Evolutionary conservation across 2,888 invertebrate species (phyloP), one percentile per base, ranked within the genome.

Genomic region (Ochropleura leucogaster): DNA sequence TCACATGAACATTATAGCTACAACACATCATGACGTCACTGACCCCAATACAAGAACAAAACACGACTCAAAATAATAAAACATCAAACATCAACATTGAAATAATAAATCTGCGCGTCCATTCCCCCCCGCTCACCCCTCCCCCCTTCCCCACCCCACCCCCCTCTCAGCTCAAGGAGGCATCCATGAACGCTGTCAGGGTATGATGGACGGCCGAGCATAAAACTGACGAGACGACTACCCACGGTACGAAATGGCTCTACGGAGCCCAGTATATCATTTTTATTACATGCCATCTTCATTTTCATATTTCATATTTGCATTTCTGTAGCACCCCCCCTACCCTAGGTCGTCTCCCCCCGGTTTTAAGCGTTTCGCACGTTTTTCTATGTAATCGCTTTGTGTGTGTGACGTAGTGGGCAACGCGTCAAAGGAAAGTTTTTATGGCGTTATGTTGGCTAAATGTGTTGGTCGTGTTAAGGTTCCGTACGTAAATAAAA

Each of bases 201-300:
- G 88, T 89, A 97, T 97, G 97, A 97, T 97, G 97, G 97, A 97
- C 97, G 97, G 97, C 97, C 95, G 95, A 93, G 97, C 97, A 97
- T 97, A 97, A 97, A 97, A 97, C 97, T 97, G 97, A 97, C 97
- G 97, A 97, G 97, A 97, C 97, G 97, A 97, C 97, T 91, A 92
- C 97, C 97, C 97, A 97, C 97, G 97, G 97, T 96, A 96, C 97
- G 97, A 97, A 97, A 97, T 97, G 97, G 97, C 97, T 97, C 97
- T 97, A 97, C 97, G 97, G 97, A 97, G 97, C 97, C 97, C 97
- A 97, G 97, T 97, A 97, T 97, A 97, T 97, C 97, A 97, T 97
- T 97, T 97, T 97, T 97, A 97, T 97, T 97, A 97, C 97, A 97
- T 97, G 96, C 97, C 97, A 97, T 97, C 97, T 97, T 97, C 97